Evolutionary conservation across 2,113 vertebrate genomes (phyloP), one percentile per base, ranked within the genome.

Genomic region (Tupaia tana): DNA sequence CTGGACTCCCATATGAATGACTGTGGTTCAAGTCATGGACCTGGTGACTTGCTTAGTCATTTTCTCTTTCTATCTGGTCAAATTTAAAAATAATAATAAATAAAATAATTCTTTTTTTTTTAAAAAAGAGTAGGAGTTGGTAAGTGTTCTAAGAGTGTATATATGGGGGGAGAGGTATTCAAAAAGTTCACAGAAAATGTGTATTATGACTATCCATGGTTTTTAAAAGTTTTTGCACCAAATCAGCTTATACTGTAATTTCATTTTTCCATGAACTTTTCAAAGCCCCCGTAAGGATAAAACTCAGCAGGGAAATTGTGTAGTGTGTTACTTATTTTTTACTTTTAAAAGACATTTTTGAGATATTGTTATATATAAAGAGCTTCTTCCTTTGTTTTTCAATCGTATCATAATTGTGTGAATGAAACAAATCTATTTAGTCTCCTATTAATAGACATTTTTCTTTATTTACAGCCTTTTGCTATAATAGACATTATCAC

Each of bases 301-400:
- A 73, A 85, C 6, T 91, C 16, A 56, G 19, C 79, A 69, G 77
- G 59, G 34, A 67, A 89, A 81, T 6, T 43, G 43, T 43, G 43
- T 87, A 1, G 25, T 81, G 8, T 73, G 22, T 90, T 90, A 19
- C 79, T 7, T 87, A 20, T 29, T 64, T 93, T 95, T 83, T 94
- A 69, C 10, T 90, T 27, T 79, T 86, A 75, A 34, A 86, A 15
- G 34, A 2, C 82, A 56, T 59, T 90, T 97, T 84, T 66, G 7
- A 95, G 22, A 34, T 52, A n/a, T 59, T 86, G 71, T 10, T 20
- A 29, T 89, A 56, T 69, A 58, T 66, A 80, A 86, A 92, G 61
- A 84, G 19, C 71, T 92, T 94, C 14, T 18, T 94, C n/a, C 19
- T 27, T 94, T 89, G 34, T 67, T 94, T 92, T 94, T 84, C 31